Evolutionary conservation across 2,888 invertebrate species (phyloP).

Genomic region (Lysandra coridon): DNA sequence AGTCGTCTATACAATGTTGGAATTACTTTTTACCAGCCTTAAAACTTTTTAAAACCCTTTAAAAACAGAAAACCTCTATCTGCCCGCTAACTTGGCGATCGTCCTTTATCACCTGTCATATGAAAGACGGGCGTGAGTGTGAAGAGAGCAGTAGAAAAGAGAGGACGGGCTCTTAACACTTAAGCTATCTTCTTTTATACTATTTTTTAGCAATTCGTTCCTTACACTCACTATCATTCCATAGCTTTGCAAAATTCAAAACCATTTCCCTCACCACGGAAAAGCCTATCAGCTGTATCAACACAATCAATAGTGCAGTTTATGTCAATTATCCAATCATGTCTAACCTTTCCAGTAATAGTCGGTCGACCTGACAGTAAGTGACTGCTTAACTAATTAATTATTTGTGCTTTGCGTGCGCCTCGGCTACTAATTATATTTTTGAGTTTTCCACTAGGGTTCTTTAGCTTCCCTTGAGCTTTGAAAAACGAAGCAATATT

Average conservation of each 20-base stretch:
- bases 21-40: too few relatives aligned
- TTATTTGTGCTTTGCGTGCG: constrained; percentile 76
- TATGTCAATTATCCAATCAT: constrained; percentile 76
- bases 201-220: background rate
- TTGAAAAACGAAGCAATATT: background rate
- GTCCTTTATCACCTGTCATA: too few relatives aligned
- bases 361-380: constrained; percentile 75
- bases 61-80: too few relatives aligned
- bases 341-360: constrained; percentile 73
- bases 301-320: constrained; percentile 63
- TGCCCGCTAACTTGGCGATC: too few relatives aligned
- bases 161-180: too few relatives aligned
- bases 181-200: background rate
- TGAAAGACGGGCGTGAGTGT: too few relatives aligned
- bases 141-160: too few relatives aligned
- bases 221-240: background rate
- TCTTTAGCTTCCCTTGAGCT: constrained; percentile 6
- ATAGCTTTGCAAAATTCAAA: background rate
- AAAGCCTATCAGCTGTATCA: constrained; percentile 20
- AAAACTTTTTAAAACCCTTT: too few relatives aligned
- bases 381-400: constrained; percentile 76
- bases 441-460: constrained; percentile 34
- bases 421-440: constrained; percentile 57
- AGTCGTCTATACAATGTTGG: too few relatives aligned
- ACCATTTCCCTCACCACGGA: background rate